Evolutionary conservation across 2,113 vertebrate genomes (phyloP).

Genomic region (Cephalopterus ornatus): DNA sequence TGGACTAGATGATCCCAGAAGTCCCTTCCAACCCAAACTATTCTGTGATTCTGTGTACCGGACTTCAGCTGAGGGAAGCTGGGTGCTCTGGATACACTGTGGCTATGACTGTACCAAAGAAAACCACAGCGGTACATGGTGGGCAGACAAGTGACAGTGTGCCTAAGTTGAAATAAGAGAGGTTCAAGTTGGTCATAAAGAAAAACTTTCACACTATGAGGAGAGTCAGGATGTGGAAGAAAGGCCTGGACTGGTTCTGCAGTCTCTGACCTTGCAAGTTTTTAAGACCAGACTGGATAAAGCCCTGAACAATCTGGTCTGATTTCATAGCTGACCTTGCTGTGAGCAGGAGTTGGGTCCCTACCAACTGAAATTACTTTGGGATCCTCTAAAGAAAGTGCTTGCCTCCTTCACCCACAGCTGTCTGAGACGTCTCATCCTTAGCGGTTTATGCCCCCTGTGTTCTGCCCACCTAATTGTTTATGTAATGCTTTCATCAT

Average conservation of each 20-base stretch:
- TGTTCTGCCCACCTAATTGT: neutral
- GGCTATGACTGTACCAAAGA: neutral
- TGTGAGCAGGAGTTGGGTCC: neutral
- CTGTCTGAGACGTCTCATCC: neutral
- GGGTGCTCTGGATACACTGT: fast-evolving
- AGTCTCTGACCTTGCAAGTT: neutral
- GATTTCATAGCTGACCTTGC: neutral
- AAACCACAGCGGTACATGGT: neutral
- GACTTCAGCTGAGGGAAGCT: neutral
- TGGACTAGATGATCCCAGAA: neutral
- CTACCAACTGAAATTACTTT: neutral
- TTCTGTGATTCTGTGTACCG: neutral
- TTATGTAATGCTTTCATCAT: neutral
- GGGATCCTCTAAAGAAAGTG: neutral
- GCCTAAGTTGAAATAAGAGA: neutral
- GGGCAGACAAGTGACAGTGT: neutral
- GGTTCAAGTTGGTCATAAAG: neutral
- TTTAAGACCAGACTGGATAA: neutral
- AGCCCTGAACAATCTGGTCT: neutral
- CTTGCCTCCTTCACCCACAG: neutral
- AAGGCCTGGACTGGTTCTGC: neutral
- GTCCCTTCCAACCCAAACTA: neutral
- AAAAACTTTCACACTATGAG: neutral
- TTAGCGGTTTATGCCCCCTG: neutral
- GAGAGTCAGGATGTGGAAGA: neutral